Conservation (phyloP, 2,797 vertebrate genomes). For the Eulemur coronatus region DNA sequence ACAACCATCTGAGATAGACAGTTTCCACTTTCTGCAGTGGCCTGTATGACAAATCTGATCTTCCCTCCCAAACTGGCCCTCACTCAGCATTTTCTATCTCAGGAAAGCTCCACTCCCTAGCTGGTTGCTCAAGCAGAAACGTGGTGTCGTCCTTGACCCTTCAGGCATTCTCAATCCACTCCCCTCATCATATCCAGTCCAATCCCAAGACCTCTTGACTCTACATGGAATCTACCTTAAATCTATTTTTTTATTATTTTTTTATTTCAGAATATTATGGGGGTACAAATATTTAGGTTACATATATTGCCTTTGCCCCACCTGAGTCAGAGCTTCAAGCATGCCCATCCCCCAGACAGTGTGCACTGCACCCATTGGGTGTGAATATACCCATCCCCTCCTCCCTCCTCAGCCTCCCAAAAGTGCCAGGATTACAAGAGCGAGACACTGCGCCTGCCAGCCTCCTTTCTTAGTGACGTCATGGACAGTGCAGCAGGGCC, state of each 20-base stretch:
- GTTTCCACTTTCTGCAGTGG: background rate
- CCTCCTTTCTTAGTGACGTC: background rate
- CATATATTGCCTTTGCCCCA: too few species aligned
- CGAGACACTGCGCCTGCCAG: background rate
- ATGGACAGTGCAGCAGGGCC: fast-evolving
- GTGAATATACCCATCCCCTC: too few species aligned
- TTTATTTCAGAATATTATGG: too few species aligned
- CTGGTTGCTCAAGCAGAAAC: background rate
- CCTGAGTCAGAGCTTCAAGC: too few species aligned
- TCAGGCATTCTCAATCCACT: background rate
- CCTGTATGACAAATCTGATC: background rate
- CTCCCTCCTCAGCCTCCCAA: background rate
- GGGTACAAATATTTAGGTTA: too few species aligned
- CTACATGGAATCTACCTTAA: background rate
- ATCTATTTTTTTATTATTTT: background rate
- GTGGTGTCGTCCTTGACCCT: too few species aligned
- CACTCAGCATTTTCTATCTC: background rate
- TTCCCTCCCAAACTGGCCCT: background rate
- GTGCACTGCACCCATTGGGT: too few species aligned
- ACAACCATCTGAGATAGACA: background rate
- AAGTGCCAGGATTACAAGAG: background rate
- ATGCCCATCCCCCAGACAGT: too few species aligned
- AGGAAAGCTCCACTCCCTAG: background rate
- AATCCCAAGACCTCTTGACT: background rate
- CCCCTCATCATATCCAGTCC: fast-evolving